A percentile compares a stretch with the other conserved stretches of the same genome.
Evolutionary conservation across 2,797 vertebrate species (phyloP).

Genomic region (Parambassis ranga): DNA sequence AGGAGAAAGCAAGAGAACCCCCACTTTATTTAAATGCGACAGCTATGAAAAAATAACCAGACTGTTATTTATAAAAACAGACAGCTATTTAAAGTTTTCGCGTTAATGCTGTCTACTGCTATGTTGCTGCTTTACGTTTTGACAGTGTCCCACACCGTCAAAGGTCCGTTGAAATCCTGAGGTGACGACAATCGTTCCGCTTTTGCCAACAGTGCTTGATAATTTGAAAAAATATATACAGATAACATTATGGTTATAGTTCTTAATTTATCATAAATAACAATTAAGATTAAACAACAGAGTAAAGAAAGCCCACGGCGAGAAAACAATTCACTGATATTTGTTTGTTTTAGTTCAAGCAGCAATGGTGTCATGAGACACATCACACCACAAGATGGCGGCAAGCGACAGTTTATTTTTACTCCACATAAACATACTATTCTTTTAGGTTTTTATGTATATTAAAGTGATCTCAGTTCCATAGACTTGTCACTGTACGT

Average conservation of each 20-base stretch:
- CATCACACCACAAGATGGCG: constrained; percentile 25
- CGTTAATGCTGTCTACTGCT: fast-evolving
- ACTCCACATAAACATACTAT: no score
- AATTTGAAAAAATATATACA: no score
- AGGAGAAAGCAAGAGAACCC: neutral
- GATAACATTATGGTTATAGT: no score
- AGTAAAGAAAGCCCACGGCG: no score
- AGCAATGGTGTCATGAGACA: neutral
- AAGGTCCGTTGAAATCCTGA: constrained; percentile 8
- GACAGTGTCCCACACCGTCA: constrained; percentile 13
- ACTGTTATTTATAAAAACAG: fast-evolving
- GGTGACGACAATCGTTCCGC: constrained; percentile 45
- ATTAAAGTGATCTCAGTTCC: no score
- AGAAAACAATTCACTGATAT: neutral
- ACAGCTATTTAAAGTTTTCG: neutral
- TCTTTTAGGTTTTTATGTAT: no score
- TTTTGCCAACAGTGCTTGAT: neutral
- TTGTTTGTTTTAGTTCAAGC: neutral
- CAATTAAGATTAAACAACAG: no score
- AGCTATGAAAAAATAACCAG: neutral
- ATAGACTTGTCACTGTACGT: no score
- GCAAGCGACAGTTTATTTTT: neutral
- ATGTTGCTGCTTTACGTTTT: neutral
- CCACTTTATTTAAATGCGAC: neutral
- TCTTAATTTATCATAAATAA: no score